A percentile compares a stretch with the other conserved stretches of the same genome.
These are phyloP conservation scores for Eupeodes corollae DNA, from an alignment of 1,140 invertebrate species.

Conservation along the genomic window DNA sequence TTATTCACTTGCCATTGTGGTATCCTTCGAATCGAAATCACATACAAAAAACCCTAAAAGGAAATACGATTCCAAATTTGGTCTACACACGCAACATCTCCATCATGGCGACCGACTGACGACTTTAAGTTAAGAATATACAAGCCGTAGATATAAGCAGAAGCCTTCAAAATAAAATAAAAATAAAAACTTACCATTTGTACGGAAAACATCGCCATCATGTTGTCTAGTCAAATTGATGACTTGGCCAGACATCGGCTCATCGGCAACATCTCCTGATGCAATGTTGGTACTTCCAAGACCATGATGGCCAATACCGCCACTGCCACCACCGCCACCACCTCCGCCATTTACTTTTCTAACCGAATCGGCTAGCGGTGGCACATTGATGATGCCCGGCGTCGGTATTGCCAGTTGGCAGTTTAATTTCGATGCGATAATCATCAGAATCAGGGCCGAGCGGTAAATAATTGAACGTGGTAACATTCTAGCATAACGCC, in stretches of 20 bases:
- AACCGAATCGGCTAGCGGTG: conserved; percentile 5
- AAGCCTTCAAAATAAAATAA: conserved; percentile 6
- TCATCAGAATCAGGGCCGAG: no score
- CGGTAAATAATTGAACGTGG: no score
- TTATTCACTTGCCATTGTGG: no score
- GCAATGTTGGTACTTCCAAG: background rate
- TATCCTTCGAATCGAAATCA: no score
- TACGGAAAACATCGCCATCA: conserved; percentile 46
- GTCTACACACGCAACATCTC: background rate
- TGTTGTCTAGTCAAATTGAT: conserved; percentile 42
- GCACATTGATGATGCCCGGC: background rate
- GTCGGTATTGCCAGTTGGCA: no score
- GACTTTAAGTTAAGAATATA: background rate
- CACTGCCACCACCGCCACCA: background rate
- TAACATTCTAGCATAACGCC: no score
- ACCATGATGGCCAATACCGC: background rate
- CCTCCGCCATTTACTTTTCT: conserved; percentile 6
- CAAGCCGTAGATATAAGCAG: background rate
- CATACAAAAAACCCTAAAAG: no score
- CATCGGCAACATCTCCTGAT: background rate
- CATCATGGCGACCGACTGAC: background rate
- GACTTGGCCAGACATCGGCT: conserved; percentile 19
- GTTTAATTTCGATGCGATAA: no score
- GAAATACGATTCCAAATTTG: no score
- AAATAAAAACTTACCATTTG: conserved; percentile 39